Evolutionary conservation across 1,140 invertebrate genomes (phyloP).

Genomic region (Nylanderia fulva): DNA sequence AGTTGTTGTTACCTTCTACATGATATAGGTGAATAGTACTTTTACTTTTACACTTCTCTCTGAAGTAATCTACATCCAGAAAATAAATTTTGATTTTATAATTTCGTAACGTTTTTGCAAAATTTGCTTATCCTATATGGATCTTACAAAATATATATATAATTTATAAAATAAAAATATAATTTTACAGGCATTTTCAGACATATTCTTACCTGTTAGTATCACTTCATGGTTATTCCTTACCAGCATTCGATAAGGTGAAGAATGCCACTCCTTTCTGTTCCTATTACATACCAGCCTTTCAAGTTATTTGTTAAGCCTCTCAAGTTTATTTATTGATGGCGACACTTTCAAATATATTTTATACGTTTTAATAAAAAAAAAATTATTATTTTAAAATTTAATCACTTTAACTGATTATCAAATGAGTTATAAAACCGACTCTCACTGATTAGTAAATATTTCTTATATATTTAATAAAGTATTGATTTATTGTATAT

Average conservation of each 20-base stretch:
- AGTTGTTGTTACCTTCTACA: not conserved
- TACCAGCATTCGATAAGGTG: slow-evolving; percentile 14
- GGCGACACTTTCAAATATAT: slow-evolving; percentile 6
- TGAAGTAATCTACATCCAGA: not conserved
- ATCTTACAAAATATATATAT: not conserved
- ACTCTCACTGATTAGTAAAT: no score
- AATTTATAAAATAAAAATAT: not conserved
- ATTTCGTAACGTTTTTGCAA: not conserved
- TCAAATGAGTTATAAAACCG: no score
- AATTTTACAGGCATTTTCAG: not conserved
- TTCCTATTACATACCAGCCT: not conserved
- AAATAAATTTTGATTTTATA: not conserved
- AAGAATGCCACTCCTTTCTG: not conserved
- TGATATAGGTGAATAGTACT: not conserved
- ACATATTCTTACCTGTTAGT: not conserved
- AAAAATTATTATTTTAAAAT: no score
- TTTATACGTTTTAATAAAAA: no score
- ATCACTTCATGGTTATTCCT: slow-evolving; percentile 9
- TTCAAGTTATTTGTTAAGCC: no score
- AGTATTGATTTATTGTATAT: not conserved
- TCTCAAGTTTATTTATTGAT: slow-evolving; percentile 4
- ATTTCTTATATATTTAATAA: not conserved
- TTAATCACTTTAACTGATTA: no score
- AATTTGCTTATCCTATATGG: not conserved
- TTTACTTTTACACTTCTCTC: not conserved